Conservation (phyloP, 2,888 invertebrate species). For the Parnassius smintheus region DNA sequence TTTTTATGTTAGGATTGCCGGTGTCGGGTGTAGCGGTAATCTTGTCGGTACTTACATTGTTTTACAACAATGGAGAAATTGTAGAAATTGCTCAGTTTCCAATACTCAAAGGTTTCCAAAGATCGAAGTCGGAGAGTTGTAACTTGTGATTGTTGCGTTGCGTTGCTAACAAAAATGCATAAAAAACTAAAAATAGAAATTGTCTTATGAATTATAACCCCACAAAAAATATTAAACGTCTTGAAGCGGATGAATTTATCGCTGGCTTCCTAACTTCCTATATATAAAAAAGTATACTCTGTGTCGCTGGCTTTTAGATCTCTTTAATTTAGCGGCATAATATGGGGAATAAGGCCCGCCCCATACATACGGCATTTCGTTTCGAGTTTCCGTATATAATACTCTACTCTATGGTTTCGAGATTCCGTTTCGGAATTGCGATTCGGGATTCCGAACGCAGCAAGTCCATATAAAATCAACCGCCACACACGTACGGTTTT, state of each 20-base stretch:
- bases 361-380: conserved; percentile 37
- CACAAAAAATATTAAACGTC: conserved; percentile 13
- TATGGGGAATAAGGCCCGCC: conserved; percentile 7
- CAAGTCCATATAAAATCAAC: too few species aligned
- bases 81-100: too few species aligned
- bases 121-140: too few species aligned
- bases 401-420: background rate
- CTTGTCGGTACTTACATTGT: conserved; percentile 20
- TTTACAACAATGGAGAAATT: conserved; percentile 10
- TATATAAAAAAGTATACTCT: too few species aligned
- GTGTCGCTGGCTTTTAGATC: too few species aligned
- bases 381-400: conserved; percentile 33
- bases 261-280: too few species aligned
- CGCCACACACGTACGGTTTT: too few species aligned
- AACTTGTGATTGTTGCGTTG: background rate
- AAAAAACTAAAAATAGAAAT: conserved; percentile 30
- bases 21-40: conserved; percentile 4
- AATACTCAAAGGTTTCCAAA: background rate
- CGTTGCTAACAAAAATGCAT: conserved; percentile 3
- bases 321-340: conserved; percentile 36
- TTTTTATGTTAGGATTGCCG: conserved; percentile 14
- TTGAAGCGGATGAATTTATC: background rate
- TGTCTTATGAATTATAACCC: conserved; percentile 24
- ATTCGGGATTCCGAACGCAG: too few species aligned
- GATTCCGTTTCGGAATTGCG: too few species aligned